A percentile compares a stretch with the other conserved stretches of the same genome.
These are phyloP conservation scores for Conus betulinus DNA, from an alignment of 1,140 invertebrate species.

Conservation along the genomic window DNA sequence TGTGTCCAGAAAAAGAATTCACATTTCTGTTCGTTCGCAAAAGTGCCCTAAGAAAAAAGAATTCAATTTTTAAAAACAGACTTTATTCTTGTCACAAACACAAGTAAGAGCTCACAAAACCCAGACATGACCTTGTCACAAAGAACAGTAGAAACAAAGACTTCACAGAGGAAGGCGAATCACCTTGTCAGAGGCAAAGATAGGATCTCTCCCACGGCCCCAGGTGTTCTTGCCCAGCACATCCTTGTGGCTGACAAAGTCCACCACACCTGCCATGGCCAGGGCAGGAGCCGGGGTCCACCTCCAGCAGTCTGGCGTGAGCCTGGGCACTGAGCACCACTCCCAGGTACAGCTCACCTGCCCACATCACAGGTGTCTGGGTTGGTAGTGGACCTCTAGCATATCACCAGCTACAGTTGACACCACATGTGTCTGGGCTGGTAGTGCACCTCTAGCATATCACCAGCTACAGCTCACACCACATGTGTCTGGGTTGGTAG, in stretches of 20 bases:
- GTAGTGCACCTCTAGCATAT: too few relatives aligned
- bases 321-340: constrained; percentile 87
- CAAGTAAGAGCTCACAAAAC: too few relatives aligned
- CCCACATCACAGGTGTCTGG: background rate
- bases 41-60: too few relatives aligned
- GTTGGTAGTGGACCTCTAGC: background rate
- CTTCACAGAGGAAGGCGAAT: too few relatives aligned
- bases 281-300: constrained; percentile 84
- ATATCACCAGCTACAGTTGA: background rate
- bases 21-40: too few relatives aligned
- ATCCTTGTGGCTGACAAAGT: constrained; percentile 69
- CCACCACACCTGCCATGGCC: constrained; percentile 80
- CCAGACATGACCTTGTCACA: too few relatives aligned
- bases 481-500: too few relatives aligned
- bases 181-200: constrained; percentile 8
- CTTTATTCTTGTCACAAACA: too few relatives aligned
- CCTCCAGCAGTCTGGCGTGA: constrained; percentile 85
- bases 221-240: constrained; percentile 64
- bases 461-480: too few relatives aligned
- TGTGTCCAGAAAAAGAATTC: too few relatives aligned
- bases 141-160: too few relatives aligned
- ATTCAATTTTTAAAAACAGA: too few relatives aligned
- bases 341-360: constrained; percentile 80
- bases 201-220: constrained; percentile 23
- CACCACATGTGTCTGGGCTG: background rate